Base-by-base conservation (phyloP, 2,888 invertebrate species). In the Machimus rusticus region DNA sequence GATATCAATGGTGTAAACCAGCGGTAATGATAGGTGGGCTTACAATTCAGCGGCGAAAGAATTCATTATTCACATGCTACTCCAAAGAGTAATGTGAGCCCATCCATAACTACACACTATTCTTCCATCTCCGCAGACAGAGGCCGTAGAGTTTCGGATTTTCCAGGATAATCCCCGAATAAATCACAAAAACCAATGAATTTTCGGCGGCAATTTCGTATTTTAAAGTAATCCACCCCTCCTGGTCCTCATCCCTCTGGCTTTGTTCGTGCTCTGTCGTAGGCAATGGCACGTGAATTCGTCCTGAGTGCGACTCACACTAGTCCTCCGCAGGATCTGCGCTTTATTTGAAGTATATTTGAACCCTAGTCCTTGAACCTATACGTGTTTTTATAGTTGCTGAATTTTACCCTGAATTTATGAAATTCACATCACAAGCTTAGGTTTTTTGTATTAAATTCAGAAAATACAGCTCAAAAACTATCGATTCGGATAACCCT, bases 41-140 rank as follows among this genome's bases (percentile, higher is more conserved):
- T 43, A 85, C 85, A 39, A 31, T 19, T 66, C 39, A 74, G 12
- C 28, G 66, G n/a, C 23, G 19, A 85, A 85, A 85, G 85, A 74
- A 85, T 85, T 74, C 85, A 85, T 85, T 85, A 85, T 74, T 85
- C 85, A 85, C 85, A 85, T 85, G 74, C 74, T 46, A 74, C 66
- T 28, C 74, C 74, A 37, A 82, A 55, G 34, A 66, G 66, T 66
- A 28, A 66, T 66, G 66, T 12, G 66, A 66, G 23, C 23, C 81
- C 57, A 82, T 82, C 82, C 82, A 82, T 66, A 81, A 81, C 82
- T 57, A 19, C 66, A 19, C 55, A 66, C 66, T 66, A 66, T 66
- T 66, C 66, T 66, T 66, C 66, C 66, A 66, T 28, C 66, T 66
- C 66, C 9, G 66, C 66, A 66, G 66, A 66, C 66, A 66, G 66